Conservation (phyloP, 2,113 vertebrate species). For the Pangasianodon hypophthalmus region DNA sequence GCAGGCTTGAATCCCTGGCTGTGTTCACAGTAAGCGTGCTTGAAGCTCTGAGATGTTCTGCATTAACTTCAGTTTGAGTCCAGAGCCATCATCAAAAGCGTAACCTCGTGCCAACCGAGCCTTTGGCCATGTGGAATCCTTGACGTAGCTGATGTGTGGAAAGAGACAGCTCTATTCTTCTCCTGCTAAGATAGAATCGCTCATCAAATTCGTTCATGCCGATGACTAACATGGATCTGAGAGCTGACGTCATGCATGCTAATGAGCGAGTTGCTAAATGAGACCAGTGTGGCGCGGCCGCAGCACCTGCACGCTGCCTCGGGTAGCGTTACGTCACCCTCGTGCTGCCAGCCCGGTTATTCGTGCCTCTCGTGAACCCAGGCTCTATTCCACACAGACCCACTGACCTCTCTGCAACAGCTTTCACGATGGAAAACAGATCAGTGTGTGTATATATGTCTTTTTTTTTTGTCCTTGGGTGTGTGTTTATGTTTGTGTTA, state of each 20-base stretch:
- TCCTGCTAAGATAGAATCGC: slow-evolving; percentile 2
- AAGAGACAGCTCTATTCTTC: slow-evolving; percentile 32
- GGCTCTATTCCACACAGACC: slow-evolving; percentile 36
- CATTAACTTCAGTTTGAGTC: background rate
- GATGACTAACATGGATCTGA: slow-evolving; percentile 57
- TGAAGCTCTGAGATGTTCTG: background rate
- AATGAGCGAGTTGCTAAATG: slow-evolving; percentile 67
- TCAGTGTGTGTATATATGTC: slow-evolving; percentile 7
- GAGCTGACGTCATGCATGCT: slow-evolving; percentile 68
- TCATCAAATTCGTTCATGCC: slow-evolving; percentile 41
- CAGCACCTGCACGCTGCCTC: slow-evolving; percentile 67
- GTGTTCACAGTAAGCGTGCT: background rate
- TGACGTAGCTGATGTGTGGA: background rate
- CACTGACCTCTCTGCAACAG: slow-evolving; percentile 39
- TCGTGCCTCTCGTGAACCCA: background rate
- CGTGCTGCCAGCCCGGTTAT: slow-evolving; percentile 17
- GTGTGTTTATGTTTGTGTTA: background rate
- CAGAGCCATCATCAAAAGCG: background rate
- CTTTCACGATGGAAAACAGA: slow-evolving; percentile 47
- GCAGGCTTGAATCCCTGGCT: background rate
- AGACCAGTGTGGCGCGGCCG: slow-evolving; percentile 63
- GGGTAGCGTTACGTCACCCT: slow-evolving; percentile 42
- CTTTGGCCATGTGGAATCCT: slow-evolving; percentile 3
- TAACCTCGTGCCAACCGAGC: slow-evolving; percentile 10
- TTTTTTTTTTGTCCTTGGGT: background rate